Evolutionary conservation across 2,888 invertebrate genomes (phyloP).

Genomic region (Chironomus tentans): DNA sequence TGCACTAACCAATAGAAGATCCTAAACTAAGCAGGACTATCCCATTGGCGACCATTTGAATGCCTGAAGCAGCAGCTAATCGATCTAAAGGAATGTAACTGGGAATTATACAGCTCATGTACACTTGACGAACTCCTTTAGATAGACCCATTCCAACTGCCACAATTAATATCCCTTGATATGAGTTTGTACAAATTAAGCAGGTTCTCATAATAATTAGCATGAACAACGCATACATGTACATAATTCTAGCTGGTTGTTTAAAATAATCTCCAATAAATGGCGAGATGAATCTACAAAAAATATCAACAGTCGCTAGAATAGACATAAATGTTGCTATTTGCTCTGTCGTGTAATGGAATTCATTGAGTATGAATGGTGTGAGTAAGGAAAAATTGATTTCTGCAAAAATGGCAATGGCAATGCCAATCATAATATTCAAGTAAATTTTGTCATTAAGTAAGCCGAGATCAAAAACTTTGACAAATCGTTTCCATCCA

Average conservation of each 20-base stretch:
- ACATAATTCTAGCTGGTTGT: conserved; percentile 54
- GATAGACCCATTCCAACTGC: conserved; percentile 49
- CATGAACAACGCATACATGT: conserved; percentile 50
- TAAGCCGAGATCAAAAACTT: conserved; percentile 55
- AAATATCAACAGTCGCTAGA: conserved; percentile 50
- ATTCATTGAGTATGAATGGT: conserved; percentile 57
- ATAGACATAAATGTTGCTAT: conserved; percentile 56
- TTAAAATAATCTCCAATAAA: conserved; percentile 56
- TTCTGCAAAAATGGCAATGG: conserved; percentile 59
- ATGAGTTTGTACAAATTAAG: conserved; percentile 42
- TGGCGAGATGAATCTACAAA: conserved; percentile 47
- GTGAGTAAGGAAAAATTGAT: conserved; percentile 57
- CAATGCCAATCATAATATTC: conserved; percentile 57
- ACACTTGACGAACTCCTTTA: conserved; percentile 32
- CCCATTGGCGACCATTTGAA: conserved; percentile 62
- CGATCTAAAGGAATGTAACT: conserved; percentile 57
- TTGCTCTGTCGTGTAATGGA: conserved; percentile 48
- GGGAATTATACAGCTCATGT: conserved; percentile 59
- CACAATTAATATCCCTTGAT: conserved; percentile 41
- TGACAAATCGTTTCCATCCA: conserved; percentile 2
- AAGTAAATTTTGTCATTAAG: conserved; percentile 58
- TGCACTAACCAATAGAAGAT: conserved; percentile 55
- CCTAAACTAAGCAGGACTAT: conserved; percentile 51
- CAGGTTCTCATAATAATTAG: conserved; percentile 52
- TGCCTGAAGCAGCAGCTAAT: conserved; percentile 57